Percentiles rank a stretch among this genome's conserved stretches.
These are phyloP conservation scores for Heptranchias perlo DNA, from an alignment of 2,113 vertebrate species.

Conservation along the genomic window DNA sequence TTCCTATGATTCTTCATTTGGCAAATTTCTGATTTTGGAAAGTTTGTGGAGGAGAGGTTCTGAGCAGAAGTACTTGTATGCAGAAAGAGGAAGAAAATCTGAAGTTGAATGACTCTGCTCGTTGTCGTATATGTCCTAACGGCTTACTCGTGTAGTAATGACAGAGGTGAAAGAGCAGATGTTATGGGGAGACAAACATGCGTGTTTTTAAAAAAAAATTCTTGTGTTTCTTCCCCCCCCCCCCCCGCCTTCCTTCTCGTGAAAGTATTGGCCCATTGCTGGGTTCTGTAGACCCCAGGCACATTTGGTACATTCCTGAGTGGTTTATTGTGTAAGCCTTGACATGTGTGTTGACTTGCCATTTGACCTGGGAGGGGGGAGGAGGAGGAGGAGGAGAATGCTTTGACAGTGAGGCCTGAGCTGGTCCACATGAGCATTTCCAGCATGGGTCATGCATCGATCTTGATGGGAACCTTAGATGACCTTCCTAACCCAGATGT, in stretches of 20 bases:
- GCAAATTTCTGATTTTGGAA: neutral
- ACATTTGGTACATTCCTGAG: neutral
- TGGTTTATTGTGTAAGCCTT: neutral
- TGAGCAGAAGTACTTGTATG: neutral
- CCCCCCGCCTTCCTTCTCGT: too few species aligned
- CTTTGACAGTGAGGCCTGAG: neutral
- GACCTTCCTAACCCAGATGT: neutral
- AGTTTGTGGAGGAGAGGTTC: neutral
- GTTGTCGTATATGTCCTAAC: neutral
- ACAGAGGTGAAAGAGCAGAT: too few species aligned
- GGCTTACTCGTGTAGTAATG: neutral
- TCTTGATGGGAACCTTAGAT: neutral
- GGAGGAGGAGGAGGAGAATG: neutral
- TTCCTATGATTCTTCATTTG: neutral
- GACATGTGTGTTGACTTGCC: neutral
- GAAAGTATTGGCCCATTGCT: neutral
- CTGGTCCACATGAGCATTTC: neutral
- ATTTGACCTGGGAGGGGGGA: neutral
- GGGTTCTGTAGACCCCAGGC: neutral
- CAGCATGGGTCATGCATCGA: neutral
- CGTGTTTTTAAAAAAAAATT: neutral
- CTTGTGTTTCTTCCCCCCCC: too few species aligned
- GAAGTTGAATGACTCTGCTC: neutral
- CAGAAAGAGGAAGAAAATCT: neutral
- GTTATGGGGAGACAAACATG: too few species aligned